Evolutionary conservation across 2,797 vertebrate genomes (phyloP), one percentile per base, ranked within the genome.

Genomic region (Danio jaintianensis): DNA sequence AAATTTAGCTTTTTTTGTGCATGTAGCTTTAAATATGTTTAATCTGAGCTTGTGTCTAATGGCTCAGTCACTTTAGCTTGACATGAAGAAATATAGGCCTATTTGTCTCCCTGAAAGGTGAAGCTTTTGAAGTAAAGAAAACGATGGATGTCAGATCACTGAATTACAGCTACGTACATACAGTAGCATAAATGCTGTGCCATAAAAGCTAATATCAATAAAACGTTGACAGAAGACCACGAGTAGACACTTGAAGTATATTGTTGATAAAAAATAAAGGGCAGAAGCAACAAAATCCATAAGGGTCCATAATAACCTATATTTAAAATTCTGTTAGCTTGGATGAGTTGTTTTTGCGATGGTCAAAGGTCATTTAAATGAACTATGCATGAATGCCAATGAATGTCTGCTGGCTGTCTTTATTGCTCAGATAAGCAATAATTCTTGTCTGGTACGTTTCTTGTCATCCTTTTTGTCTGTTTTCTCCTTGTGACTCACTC

Each of bases 381-480:
- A 76, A 76, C 73, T 48, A 62, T 8, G 11, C 45, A 75, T 42
- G 73, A 75, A 75, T 70, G 50, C 13, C 36, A 71, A 70, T 76
- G 40, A 66, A 40, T 67, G 6, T 66, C 9, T 52, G 6, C 18
- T n/a, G 13, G 4, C 61, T 66, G 48, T 76, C 20, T 67, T 47
- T 55, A 67, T 55, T 50, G 56, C 45, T 56, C 40, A 66, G 52
- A 64, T 38, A 66, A 67, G 77, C 6, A 29, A 10, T 45, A 66
- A 9, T 13, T 76, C 7, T 22, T 76, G 9, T 15, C 38, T 36
- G 18, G 36, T 8, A 22, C 4, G 56, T 67, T 67, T 56, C 10
- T 56, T 55, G 38, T 43, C 48, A 53, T 22, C 52, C 20, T 76
- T 64, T 20, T 13, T 76, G 15, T 43, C 40, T 42, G 15, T 43